Evolutionary conservation across 2,113 vertebrate species (phyloP).

Genomic region (Aspidoscelis tigris): DNA sequence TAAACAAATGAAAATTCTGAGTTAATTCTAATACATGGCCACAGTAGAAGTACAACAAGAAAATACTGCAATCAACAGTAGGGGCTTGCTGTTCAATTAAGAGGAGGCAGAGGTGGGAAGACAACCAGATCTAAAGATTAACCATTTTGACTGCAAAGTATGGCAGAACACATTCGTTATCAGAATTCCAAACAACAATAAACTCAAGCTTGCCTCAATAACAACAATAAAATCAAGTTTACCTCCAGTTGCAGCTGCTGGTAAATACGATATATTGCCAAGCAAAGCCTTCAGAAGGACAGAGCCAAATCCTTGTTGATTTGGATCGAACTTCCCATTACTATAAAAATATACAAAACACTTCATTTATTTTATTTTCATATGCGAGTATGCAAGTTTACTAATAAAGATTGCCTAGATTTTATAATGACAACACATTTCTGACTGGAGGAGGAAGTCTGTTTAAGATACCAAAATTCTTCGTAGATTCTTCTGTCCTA

Average conservation of each 20-base stretch:
- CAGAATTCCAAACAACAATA: not conserved
- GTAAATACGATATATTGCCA: constrained; percentile 94
- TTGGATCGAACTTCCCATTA: constrained; percentile 93
- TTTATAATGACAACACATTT: not conserved
- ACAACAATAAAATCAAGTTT: constrained; percentile 57
- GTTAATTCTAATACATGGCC: not conserved
- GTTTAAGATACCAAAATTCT: not conserved
- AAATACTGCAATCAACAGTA: not conserved
- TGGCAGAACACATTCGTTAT: too few species aligned
- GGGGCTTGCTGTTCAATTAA: not conserved
- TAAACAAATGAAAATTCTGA: not conserved
- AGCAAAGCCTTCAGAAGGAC: constrained; percentile 93
- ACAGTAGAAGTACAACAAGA: not conserved
- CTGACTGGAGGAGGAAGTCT: too few species aligned
- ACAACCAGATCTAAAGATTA: not conserved
- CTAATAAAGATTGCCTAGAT: not conserved
- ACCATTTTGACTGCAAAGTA: not conserved
- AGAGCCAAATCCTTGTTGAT: constrained; percentile 91
- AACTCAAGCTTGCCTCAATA: not conserved
- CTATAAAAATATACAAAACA: constrained; percentile 68
- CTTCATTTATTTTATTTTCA: not conserved
- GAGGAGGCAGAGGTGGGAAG: too few species aligned
- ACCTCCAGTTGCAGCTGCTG: constrained; percentile 97
- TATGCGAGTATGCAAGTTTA: not conserved
- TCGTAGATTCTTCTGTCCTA: not conserved